Percentiles rank a stretch among this genome's conserved stretches.
phyloP scores from a whole-genome alignment of 2,888 invertebrate genomes.

The Hypolimnas misippus region DNA sequence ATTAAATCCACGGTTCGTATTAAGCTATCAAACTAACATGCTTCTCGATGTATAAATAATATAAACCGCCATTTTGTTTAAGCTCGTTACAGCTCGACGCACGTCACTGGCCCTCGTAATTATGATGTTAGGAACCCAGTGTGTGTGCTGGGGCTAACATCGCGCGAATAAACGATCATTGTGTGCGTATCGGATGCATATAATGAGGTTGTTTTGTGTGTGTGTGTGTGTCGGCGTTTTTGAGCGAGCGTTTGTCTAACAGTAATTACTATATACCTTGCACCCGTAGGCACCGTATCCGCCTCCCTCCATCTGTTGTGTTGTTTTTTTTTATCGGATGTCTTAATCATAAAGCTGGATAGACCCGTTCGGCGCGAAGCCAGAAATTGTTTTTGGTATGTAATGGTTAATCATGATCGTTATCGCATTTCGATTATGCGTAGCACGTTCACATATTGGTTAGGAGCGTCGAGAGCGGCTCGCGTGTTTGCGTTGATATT shows the following conservation, averaged over 20 bases:
- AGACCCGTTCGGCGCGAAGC: constrained; percentile 49
- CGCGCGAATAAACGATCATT: constrained; percentile 46
- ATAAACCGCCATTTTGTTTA: constrained; percentile 81
- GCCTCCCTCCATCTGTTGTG: constrained; percentile 49
- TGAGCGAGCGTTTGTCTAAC: constrained; percentile 75
- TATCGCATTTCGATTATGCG: constrained; percentile 53
- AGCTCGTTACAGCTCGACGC: constrained; percentile 81
- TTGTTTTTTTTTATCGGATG: constrained; percentile 45
- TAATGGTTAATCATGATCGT: constrained; percentile 55
- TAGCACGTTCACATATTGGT: not conserved
- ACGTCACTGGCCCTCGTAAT: constrained; percentile 81
- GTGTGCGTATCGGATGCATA: constrained; percentile 41
- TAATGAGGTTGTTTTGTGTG: constrained; percentile 42
- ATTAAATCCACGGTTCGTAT: constrained; percentile 53
- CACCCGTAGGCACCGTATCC: constrained; percentile 64
- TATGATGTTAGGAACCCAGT: constrained; percentile 65
- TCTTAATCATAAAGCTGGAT: constrained; percentile 57
- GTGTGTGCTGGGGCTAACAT: constrained; percentile 51
- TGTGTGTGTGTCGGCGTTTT: constrained; percentile 76
- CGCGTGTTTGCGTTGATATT: constrained; percentile 38
- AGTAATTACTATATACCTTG: constrained; percentile 82
- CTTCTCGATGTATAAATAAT: constrained; percentile 67
- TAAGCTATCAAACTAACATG: constrained; percentile 63
- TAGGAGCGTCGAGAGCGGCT: constrained; percentile 34
- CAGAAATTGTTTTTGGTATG: constrained; percentile 36